Conservation (phyloP, 2,888 invertebrate genomes). For the Clusia tigrina region DNA sequence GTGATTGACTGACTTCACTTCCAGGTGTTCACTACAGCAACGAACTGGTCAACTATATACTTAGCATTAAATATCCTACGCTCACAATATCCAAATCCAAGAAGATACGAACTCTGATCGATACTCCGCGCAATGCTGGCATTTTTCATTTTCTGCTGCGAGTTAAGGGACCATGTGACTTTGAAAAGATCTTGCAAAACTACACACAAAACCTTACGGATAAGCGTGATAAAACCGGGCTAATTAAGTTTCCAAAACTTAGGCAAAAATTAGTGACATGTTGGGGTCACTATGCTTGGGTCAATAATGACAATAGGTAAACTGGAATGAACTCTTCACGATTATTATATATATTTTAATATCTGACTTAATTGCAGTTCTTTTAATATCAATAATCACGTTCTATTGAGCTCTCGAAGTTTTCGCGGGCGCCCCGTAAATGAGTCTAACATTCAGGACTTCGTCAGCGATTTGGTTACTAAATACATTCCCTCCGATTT, state of each 20-base stretch:
- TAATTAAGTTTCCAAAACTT: conserved; percentile 73
- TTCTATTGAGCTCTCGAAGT: conserved; percentile 70
- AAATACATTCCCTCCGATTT: conserved; percentile 77
- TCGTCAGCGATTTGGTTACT: conserved; percentile 78
- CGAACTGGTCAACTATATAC: conserved; percentile 68
- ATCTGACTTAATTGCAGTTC: conserved; percentile 41
- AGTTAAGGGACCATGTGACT: conserved; percentile 70
- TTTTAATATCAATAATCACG: conserved; percentile 73
- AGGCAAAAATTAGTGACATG: conserved; percentile 73
- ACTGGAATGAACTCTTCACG: not conserved
- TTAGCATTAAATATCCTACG: conserved; percentile 69
- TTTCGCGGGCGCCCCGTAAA: conserved; percentile 76
- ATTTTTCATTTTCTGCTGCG: conserved; percentile 75
- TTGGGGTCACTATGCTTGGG: conserved; percentile 82
- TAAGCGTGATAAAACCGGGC: conserved; percentile 68
- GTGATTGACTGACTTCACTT: not conserved
- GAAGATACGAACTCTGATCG: conserved; percentile 73
- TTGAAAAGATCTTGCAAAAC: conserved; percentile 67
- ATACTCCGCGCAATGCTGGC: conserved; percentile 78
- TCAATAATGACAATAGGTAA: conserved; percentile 66
- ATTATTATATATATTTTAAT: not conserved
- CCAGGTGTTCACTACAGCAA: conserved; percentile 68
- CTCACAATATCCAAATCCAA: conserved; percentile 70
- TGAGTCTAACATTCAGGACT: conserved; percentile 80
- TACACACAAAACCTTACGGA: conserved; percentile 67